Base-by-base conservation (phyloP, 2,888 invertebrate genomes). In the Parnassius mnemosyne region DNA sequence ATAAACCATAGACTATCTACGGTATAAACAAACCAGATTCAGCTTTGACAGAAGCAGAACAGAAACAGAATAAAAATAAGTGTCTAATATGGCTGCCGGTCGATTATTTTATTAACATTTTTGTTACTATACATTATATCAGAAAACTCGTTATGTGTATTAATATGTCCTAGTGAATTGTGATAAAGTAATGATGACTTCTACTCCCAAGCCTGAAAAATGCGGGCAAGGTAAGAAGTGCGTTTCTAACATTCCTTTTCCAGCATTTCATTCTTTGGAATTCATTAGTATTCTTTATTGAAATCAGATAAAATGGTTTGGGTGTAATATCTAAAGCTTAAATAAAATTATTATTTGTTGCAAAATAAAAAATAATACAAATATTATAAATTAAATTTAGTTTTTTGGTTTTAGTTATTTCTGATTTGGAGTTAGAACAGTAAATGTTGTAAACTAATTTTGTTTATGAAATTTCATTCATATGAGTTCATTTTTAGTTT, bases 121-220 rank as follows among this genome's bases (percentile, higher is more conserved):
- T 81, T 81, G 77, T 77, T 79, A 81, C 76, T 80, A 80, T 80
- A 76, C 75, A 73, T 71, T 75, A 69, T 71, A 72, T 65, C 75
- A 68, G 70, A 73, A 74, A 75, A 67, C 66, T 70, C 66, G 68
- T 69, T 69, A 74, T 64, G 73, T 73, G 77, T 77, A 77, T 70
- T 84, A 89, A 83, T 83, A 89, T 90, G 91, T 72, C 81, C 80
- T 80, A 86, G 82, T 81, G 79, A 73, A 73, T 73, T 71, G 69
- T 77, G 71, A 71, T 67, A 60, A 73, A 71, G 71, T 69, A 79
- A 84, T 73, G 78, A 91, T 91, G 91, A 89, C 86, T 85, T 91
- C 91, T 70, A 91, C 90, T 78, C 90, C 90, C 71, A 90, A 90
- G 85, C 83, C 89, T 80, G 91, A 90, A 68, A 90, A 87, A 89